phyloP scores from a whole-genome alignment of 2,797 vertebrate genomes.

The Neolamprologus multifasciatus region DNA sequence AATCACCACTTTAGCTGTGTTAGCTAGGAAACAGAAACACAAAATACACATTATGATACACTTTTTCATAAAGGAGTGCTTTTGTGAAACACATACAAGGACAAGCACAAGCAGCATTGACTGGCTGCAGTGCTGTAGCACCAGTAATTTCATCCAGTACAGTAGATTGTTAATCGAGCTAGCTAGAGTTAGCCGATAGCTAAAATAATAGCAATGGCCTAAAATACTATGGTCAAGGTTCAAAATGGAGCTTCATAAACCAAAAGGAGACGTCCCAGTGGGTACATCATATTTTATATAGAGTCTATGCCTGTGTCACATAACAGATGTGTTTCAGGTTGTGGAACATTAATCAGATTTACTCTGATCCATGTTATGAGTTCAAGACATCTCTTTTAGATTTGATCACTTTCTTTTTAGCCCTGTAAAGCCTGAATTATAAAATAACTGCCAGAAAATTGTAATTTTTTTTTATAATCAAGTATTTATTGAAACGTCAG shows the following conservation, averaged over 20 bases:
- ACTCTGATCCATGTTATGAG: neutral
- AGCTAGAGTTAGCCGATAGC: neutral
- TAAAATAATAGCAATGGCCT: neutral
- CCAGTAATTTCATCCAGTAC: neutral
- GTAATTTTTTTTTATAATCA: neutral
- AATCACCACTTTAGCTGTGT: conserved; percentile 90
- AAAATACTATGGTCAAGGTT: neutral
- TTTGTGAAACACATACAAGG: neutral
- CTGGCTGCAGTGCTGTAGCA: neutral
- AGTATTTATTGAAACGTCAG: neutral
- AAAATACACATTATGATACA: neutral
- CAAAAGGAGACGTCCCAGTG: neutral
- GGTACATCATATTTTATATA: neutral
- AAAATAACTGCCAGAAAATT: neutral
- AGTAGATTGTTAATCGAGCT: neutral
- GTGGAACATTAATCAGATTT: neutral
- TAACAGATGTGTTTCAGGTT: neutral
- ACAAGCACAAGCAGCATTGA: neutral
- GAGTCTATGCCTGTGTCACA: neutral
- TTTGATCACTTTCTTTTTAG: neutral
- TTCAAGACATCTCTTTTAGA: neutral
- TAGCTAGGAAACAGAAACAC: conserved; percentile 73
- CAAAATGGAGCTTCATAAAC: neutral
- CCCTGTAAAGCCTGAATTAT: neutral
- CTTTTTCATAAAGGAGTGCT: neutral